Base-by-base conservation (phyloP, 2,113 vertebrate genomes). In the Puntigrus tetrazona region DNA sequence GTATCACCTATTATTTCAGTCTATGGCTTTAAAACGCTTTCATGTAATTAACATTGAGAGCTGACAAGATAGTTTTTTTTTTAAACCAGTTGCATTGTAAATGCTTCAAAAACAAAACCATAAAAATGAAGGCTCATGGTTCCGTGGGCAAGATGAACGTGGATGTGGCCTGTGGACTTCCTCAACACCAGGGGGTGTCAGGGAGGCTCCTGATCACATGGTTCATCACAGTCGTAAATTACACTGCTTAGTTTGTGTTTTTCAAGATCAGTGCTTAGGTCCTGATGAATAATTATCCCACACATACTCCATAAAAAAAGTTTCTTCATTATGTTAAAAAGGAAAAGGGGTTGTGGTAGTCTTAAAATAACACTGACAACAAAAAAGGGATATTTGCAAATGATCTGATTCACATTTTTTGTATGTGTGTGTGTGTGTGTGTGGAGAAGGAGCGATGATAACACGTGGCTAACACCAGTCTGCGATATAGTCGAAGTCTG, bases 401-500 rank as follows among this genome's bases (percentile, higher is more conserved):
- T 63, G n/a, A 55, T 34, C 25, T 25, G 52, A 50, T 87, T 87
- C 86, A 87, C 83, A 85, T 73, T 82, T 55, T 65, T 59, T 81
- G 79, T 65, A 70, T 69, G 5, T 70, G 63, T 80, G 5, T 55
- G 20, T 57, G 38, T 41, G 52, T 55, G 52, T n/a, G 52, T 61
- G 52, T 2, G 36, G 27, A 34, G 41, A 36, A 7, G 69, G 57
- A 63, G 59, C 36, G 36, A 57, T 55, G 47, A 5, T 36, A n/a
- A 31, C 72, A 50, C 20, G 0, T 93, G 1, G 84, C 84, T 95
- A 97, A 96, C 96, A 97, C 96, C 96, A 97, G 89, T 97, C 96
- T 87, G 96, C 96, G 88, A 97, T 95, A 91, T 97, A 97, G 93
- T 97, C 96, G 90, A 97, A 97, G 92, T 97, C 95, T 83, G 91